These are phyloP conservation scores for Plecturocebus donacophilus DNA, from an alignment of 2,113 vertebrate genomes.

Conservation along the genomic window DNA sequence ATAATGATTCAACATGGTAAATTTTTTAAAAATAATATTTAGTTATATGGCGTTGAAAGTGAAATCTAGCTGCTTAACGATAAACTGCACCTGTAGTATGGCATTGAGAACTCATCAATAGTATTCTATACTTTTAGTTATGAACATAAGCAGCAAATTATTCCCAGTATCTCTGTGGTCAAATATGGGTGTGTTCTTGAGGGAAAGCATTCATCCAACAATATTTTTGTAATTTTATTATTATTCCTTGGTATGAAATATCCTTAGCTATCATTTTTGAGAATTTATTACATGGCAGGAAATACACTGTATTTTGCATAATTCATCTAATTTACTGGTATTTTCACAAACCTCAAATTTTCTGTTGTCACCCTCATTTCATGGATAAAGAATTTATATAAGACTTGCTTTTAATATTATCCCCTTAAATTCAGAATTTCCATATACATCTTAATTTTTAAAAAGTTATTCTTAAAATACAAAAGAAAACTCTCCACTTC, in stretches of 20 bases:
- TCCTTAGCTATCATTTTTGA: neutral
- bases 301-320: neutral
- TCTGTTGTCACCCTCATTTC: neutral
- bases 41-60: neutral
- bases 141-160: neutral
- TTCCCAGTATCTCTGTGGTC: neutral
- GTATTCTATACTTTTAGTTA: neutral
- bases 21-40: neutral
- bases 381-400: neutral
- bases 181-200: neutral
- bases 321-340: neutral
- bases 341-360: constrained; percentile 8
- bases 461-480: constrained; percentile 8
- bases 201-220: neutral
- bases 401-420: neutral
- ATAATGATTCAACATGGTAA: neutral
- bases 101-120: neutral
- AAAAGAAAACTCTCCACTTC: neutral
- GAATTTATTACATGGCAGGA: neutral
- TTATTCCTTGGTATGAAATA: neutral
- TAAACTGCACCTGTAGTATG: neutral
- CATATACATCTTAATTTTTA: neutral
- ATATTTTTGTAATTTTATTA: neutral
- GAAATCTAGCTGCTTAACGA: neutral
- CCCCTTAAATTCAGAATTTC: neutral